phyloP scores from a whole-genome alignment of 1,140 invertebrate species.

The Stegodyphus mimosarum region DNA sequence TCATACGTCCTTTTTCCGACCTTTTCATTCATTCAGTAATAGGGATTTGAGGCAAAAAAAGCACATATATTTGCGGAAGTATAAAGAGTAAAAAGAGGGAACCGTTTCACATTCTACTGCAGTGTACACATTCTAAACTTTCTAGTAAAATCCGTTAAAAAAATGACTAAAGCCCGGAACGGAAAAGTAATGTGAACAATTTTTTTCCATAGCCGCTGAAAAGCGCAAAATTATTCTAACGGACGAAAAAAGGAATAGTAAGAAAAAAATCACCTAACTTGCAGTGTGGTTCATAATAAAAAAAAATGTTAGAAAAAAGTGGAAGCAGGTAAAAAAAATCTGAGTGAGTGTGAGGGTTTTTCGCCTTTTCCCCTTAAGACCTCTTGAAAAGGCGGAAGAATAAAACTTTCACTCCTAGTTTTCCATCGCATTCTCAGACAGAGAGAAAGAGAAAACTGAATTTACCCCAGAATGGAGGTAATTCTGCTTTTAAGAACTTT shows the following conservation, averaged over 20 bases:
- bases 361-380: conserved; percentile 27
- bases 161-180: not conserved
- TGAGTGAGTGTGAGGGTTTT: not conserved
- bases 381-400: conserved; percentile 41
- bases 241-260: not conserved
- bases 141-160: too few relatives aligned
- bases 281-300: conserved; percentile 18
- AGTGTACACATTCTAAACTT: too few relatives aligned
- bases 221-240: conserved; percentile 32
- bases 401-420: conserved; percentile 47
- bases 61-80: too few relatives aligned
- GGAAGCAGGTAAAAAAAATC: conserved; percentile 10
- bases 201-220: conserved; percentile 15
- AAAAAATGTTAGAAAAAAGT: conserved; percentile 4
- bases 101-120: too few relatives aligned
- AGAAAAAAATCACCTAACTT: conserved; percentile 23
- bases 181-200: too few relatives aligned
- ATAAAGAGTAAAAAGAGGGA: too few relatives aligned
- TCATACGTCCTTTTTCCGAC: too few relatives aligned
- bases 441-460: conserved; percentile 41
- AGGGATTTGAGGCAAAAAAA: too few relatives aligned
- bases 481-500: conserved; percentile 13
- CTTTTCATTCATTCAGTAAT: too few relatives aligned
- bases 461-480: conserved; percentile 49
- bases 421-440: conserved; percentile 38